Evolutionary conservation across 2,113 vertebrate species (phyloP).

Genomic region (Taurulus bubalis): DNA sequence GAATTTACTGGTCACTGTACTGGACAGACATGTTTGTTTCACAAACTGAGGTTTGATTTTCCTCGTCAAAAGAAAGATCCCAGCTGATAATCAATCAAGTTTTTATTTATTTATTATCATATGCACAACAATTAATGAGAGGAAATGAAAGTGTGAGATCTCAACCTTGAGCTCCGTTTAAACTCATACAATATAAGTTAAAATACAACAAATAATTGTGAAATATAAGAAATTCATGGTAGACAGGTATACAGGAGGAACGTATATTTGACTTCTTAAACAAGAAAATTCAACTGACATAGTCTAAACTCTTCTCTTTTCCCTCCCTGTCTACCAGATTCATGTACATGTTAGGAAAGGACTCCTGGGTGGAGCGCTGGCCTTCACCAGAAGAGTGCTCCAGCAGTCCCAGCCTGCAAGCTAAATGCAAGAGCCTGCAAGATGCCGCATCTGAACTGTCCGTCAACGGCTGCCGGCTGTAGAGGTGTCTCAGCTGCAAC

Average conservation of each 20-base stretch:
- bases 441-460: conserved; percentile 47
- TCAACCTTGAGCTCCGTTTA: too few relatives aligned
- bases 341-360: conserved; percentile 77
- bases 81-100: too few relatives aligned
- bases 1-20: not conserved
- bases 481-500: not conserved
- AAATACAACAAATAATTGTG: too few relatives aligned
- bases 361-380: conserved; percentile 83
- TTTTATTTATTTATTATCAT: not conserved
- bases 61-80: not conserved
- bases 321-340: conserved; percentile 54
- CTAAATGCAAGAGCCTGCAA: conserved; percentile 64
- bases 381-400: conserved; percentile 71
- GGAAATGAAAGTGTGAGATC: too few relatives aligned
- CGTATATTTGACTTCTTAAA: too few relatives aligned
- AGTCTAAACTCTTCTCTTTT: not conserved
- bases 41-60: not conserved
- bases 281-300: not conserved
- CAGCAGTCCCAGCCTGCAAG: conserved; percentile 19
- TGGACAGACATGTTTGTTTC: not conserved
- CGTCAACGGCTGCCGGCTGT: conserved; percentile 61
- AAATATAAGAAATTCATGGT: too few relatives aligned
- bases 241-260: too few relatives aligned
- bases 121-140: too few relatives aligned
- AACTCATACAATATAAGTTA: too few relatives aligned